Evolutionary conservation across 2,797 vertebrate species (phyloP), one percentile per base, ranked within the genome.

Genomic region (Enteromius argenteus): DNA sequence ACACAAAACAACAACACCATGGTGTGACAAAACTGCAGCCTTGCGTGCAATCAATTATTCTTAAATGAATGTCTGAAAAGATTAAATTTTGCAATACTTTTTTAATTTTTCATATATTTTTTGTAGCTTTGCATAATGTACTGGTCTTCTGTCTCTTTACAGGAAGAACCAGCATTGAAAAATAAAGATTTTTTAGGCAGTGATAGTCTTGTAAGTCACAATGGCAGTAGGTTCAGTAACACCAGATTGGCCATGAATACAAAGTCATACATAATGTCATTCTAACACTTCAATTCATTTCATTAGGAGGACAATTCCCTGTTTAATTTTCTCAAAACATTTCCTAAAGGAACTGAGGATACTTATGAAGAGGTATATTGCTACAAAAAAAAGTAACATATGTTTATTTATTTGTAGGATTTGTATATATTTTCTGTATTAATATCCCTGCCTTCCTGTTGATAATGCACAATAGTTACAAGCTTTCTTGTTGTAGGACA

Each of bases 401-500:
- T 21, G 27, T 32, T 56, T 27, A n/a, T 49, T 79, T 67, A 7
- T 67, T 1, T 19, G n/a, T 27, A 21, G 79, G 27, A n/a, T 35
- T 35, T 53, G 32, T 71, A 17, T 71, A 10, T 21, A 21, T 35
- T 81, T 60, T 58, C 72, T 30, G n/a, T 21, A 17, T 19, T 73
- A 23, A 6, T 19, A 53, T 10, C 23, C 5, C 5, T 71, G 17
- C 8, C 7, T 46, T 35, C 17, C 79, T 62, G 17, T n/a, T 37
- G 9, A 30, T 58, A 56, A 64, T 74, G 17, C 53, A 62, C 51
- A 77, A 2, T 74, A 62, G 2, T 56, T 17, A 35, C 42, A 64
- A 67, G 37, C 21, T 71, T 84, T 71, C 35, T 62, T 71, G 13
- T 79, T 51, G 35, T 39, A 80, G 81, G 44, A 72, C 49, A 81